phyloP scores from a whole-genome alignment of 2,888 invertebrate species.

The Lycaena phlaeas region DNA sequence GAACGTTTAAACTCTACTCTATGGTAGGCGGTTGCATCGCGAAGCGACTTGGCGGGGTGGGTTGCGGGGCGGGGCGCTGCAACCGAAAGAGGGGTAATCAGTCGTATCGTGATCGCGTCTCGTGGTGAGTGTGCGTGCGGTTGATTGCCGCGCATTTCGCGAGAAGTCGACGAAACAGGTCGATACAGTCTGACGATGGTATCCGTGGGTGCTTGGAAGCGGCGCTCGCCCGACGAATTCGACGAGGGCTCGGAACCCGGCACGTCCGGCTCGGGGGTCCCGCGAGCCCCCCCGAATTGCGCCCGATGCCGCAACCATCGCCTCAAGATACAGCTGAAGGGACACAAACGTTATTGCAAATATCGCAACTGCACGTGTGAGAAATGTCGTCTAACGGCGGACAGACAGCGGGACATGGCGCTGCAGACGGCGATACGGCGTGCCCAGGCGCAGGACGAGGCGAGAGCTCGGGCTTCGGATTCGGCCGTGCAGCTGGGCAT shows the following conservation, averaged over 20 bases:
- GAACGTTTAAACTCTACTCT: background rate
- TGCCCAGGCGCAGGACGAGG: conserved; percentile 90
- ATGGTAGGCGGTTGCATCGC: conserved; percentile 24
- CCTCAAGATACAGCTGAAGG: conserved; percentile 89
- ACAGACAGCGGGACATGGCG: conserved; percentile 92
- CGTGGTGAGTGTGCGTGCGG: conserved; percentile 41
- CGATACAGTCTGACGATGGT: conserved; percentile 42
- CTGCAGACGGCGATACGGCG: conserved; percentile 86
- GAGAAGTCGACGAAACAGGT: conserved; percentile 45
- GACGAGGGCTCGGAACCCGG: conserved; percentile 63
- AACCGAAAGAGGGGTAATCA: conserved; percentile 36
- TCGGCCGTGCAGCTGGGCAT: conserved; percentile 40
- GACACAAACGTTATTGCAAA: conserved; percentile 93
- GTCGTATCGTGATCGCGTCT: conserved; percentile 60
- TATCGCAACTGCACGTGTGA: conserved; percentile 83
- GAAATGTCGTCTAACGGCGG: conserved; percentile 89
- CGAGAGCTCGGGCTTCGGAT: conserved; percentile 59
- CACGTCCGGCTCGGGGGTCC: conserved; percentile 72
- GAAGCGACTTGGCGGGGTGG: conserved; percentile 50
- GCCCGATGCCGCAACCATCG: conserved; percentile 94
- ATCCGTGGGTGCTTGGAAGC: conserved; percentile 63
- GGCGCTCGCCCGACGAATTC: conserved; percentile 60
- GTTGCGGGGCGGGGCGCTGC: conserved; percentile 34
- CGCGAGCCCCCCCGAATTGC: conserved; percentile 91
- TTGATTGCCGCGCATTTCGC: conserved; percentile 31